Percentiles rank a stretch among this genome's conserved stretches.
Evolutionary conservation across 2,113 vertebrate species (phyloP).

Genomic region (Platichthys flesus): DNA sequence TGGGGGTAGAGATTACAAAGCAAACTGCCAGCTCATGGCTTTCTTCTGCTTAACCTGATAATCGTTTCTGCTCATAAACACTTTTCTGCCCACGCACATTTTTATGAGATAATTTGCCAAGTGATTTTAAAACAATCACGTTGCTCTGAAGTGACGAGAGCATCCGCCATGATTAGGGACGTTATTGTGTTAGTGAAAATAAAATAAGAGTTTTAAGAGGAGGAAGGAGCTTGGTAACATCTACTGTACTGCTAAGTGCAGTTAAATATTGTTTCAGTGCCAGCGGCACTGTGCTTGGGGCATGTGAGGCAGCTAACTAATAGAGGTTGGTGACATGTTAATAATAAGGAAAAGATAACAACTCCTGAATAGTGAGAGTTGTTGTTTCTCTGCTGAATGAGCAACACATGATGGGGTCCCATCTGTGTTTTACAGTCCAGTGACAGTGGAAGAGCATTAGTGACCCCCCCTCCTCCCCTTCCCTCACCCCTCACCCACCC

Average conservation of each 20-base stretch:
- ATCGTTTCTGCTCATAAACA: slow-evolving; percentile 75
- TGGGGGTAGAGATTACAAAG: slow-evolving; percentile 77
- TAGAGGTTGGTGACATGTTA: slow-evolving; percentile 10
- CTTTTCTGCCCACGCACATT: slow-evolving; percentile 68
- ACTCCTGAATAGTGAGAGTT: slow-evolving; percentile 18
- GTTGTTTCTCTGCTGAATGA: slow-evolving; percentile 44
- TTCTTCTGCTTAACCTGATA: slow-evolving; percentile 81
- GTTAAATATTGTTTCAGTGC: slow-evolving; percentile 18
- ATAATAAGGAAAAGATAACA: slow-evolving; percentile 26
- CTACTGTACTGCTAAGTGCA: slow-evolving; percentile 1
- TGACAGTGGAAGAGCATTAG: slow-evolving; percentile 73
- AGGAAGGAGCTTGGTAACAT: slow-evolving; percentile 7
- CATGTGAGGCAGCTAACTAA: neutral
- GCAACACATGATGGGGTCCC: slow-evolving; percentile 59
- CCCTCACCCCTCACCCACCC: slow-evolving; percentile 19
- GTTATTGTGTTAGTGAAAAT: slow-evolving; percentile 35
- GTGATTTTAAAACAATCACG: slow-evolving; percentile 66
- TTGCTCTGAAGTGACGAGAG: slow-evolving; percentile 40
- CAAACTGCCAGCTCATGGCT: slow-evolving; percentile 80
- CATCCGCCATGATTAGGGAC: slow-evolving; percentile 20
- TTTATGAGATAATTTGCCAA: slow-evolving; percentile 68
- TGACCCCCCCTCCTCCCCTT: slow-evolving; percentile 58
- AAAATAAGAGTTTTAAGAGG: slow-evolving; percentile 10
- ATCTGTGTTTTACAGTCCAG: slow-evolving; percentile 81
- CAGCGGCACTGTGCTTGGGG: neutral